Percentiles rank a stretch among this genome's conserved stretches.
Evolutionary conservation across 37 sponge, comb jelly and placozoan species (phyloP).

Genomic region (Spongilla lacustris): DNA sequence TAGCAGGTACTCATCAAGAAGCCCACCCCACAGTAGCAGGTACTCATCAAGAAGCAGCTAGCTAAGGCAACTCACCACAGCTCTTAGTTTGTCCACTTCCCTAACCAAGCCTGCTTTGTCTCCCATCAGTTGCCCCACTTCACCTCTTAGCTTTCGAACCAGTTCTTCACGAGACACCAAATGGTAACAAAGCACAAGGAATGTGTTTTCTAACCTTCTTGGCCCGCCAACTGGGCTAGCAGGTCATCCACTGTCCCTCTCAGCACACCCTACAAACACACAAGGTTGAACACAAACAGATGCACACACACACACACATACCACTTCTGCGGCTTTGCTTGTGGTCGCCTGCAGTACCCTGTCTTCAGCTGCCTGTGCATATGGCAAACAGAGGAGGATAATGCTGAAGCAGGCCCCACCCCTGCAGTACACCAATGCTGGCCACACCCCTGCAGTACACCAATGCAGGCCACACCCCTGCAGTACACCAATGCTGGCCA

Average conservation of each 20-base stretch:
- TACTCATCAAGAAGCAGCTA: neutral
- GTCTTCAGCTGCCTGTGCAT: conserved; percentile 38
- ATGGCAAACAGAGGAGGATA: neutral
- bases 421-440: too few species aligned
- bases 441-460: too few species aligned
- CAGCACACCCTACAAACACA: neutral
- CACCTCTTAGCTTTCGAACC: conserved; percentile 15
- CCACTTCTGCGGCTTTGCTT: conserved; percentile 59
- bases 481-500: too few species aligned
- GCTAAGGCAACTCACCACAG: conserved; percentile 35
- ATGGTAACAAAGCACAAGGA: neutral
- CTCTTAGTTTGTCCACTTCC: conserved; percentile 53
- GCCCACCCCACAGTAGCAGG: too few species aligned
- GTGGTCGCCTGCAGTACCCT: conserved; percentile 46
- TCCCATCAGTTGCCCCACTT: conserved; percentile 49
- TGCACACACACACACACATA: conserved; percentile 7
- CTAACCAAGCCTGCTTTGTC: conserved; percentile 50
- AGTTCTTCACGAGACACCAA: too few species aligned
- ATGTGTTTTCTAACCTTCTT: neutral
- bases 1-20: too few species aligned
- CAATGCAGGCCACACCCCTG: too few species aligned
- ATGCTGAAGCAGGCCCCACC: neutral
- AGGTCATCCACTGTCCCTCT: neutral
- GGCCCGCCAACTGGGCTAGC: neutral
- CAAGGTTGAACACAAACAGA: neutral